phyloP scores from a whole-genome alignment of 2,888 invertebrate species.

The Petrolisthes manimaculis region DNA sequence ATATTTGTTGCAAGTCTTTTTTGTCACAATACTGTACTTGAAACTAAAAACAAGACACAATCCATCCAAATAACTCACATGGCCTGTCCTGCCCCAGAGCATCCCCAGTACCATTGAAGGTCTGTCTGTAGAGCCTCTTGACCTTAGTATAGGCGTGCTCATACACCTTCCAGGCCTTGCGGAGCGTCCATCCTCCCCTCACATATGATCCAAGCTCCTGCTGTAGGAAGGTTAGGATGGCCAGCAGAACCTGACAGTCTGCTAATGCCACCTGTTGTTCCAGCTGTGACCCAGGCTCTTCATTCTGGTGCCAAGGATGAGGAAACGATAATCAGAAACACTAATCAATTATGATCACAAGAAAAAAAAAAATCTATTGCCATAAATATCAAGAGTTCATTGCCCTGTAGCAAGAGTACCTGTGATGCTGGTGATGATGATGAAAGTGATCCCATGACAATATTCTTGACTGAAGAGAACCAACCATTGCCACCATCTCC shows the following conservation, averaged over 20 bases:
- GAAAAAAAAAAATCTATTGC: background rate
- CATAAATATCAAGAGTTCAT: too few relatives aligned
- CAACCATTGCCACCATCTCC: constrained; percentile 71
- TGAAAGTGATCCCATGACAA: constrained; percentile 70
- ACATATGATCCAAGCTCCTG: constrained; percentile 77
- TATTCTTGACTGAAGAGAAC: constrained; percentile 74
- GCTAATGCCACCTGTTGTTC: constrained; percentile 79
- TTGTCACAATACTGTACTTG: background rate
- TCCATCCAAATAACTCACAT: constrained; percentile 11
- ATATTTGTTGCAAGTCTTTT: background rate
- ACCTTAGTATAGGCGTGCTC: constrained; percentile 77
- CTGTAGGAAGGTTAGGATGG: constrained; percentile 77
- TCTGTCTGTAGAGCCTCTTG: constrained; percentile 72
- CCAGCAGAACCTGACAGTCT: constrained; percentile 77
- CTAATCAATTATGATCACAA: background rate
- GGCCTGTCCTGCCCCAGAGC: constrained; percentile 29
- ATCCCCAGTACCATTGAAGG: constrained; percentile 36
- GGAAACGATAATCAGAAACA: background rate
- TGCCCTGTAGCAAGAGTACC: too few relatives aligned
- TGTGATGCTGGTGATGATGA: background rate
- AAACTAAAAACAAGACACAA: background rate
- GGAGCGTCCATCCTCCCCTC: constrained; percentile 78
- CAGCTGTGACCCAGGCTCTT: constrained; percentile 72
- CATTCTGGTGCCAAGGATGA: constrained; percentile 63
- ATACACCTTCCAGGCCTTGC: constrained; percentile 80